Conservation (phyloP, 2,888 invertebrate species). For the Trissoscelio sp. region DNA sequence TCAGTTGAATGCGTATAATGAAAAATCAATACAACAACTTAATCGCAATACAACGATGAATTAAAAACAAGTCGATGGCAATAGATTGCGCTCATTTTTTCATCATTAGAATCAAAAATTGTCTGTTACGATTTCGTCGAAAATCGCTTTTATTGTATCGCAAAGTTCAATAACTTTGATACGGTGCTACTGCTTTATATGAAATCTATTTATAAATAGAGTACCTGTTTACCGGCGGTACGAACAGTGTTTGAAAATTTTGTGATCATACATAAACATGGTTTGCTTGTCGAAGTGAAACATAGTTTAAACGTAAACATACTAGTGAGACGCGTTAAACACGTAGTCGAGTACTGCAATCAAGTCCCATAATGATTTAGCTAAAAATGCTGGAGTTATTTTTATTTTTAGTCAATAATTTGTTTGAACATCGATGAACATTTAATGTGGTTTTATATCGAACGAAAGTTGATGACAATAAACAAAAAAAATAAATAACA, state of each 20-base stretch:
- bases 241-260: slow-evolving; percentile 43
- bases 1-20: slow-evolving; percentile 32
- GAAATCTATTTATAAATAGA: slow-evolving; percentile 59
- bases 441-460: no score
- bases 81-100: slow-evolving; percentile 17
- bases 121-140: not conserved
- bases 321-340: no score
- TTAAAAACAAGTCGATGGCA: slow-evolving; percentile 42
- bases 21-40: slow-evolving; percentile 51
- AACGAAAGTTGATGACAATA: no score
- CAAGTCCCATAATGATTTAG: no score
- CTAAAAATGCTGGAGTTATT: no score
- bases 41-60: slow-evolving; percentile 30
- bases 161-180: slow-evolving; percentile 59
- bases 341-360: no score
- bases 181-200: slow-evolving; percentile 40
- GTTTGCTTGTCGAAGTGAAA: not conserved
- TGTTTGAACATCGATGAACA: no score
- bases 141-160: slow-evolving; percentile 40
- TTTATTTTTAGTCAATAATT: no score
- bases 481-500: no score
- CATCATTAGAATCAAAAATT: not conserved
- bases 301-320: no score
- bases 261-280: slow-evolving; percentile 19
- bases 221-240: slow-evolving; percentile 46